Percentiles rank a stretch among this genome's conserved stretches.
Conservation (phyloP, 2,113 vertebrate genomes). For the Oophaga pumilio region DNA sequence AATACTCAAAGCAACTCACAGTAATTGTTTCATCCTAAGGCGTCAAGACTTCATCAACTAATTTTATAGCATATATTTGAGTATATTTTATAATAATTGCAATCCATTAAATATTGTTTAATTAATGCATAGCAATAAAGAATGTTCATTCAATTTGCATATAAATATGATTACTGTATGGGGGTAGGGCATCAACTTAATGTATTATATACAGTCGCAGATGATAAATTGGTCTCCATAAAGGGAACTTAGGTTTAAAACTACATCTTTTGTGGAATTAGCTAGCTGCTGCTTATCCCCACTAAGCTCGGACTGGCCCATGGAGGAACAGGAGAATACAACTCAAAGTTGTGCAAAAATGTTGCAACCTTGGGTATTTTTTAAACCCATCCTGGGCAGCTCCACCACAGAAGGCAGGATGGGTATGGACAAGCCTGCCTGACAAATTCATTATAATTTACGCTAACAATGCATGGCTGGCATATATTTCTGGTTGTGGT, state of each 20-base stretch:
- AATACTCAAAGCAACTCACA: background rate
- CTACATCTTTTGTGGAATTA: background rate
- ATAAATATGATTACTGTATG: background rate
- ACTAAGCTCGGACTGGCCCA: background rate
- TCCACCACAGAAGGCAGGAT: no score
- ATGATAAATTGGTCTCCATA: background rate
- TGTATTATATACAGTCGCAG: background rate
- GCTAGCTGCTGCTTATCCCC: background rate
- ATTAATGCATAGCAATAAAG: background rate
- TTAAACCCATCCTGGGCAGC: no score
- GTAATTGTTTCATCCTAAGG: background rate
- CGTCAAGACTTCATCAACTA: background rate
- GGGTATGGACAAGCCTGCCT: no score
- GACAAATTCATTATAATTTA: no score
- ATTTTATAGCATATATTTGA: background rate
- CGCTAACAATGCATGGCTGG: no score
- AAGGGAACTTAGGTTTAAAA: background rate
- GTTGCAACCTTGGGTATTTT: no score
- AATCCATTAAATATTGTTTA: background rate
- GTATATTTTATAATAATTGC: background rate
- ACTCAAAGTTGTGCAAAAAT: no score
- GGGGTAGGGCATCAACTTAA: background rate
- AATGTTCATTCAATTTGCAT: constrained; percentile 2
- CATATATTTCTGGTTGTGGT: no score
- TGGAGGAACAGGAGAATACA: no score